phyloP scores from a whole-genome alignment of 2,113 vertebrate species.

The Grallaria varia region DNA sequence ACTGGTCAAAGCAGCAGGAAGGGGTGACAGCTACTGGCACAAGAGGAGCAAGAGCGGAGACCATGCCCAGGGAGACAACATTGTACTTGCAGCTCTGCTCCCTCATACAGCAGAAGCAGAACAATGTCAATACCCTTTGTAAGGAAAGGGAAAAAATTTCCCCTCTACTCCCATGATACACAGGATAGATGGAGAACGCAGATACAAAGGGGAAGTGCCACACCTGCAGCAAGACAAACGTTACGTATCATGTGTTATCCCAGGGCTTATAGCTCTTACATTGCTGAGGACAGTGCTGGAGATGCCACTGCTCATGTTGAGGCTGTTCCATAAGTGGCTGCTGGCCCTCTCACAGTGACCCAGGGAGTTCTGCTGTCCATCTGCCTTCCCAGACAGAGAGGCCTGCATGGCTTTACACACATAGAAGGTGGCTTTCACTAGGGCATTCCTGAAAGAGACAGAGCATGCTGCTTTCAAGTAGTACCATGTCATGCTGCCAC shows the following conservation, averaged over 20 bases:
- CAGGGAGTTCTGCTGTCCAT: slow-evolving; percentile 80
- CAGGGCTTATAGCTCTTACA: slow-evolving; percentile 63
- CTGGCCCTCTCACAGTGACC: slow-evolving; percentile 90
- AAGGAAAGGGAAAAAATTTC: background rate
- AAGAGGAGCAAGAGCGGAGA: background rate
- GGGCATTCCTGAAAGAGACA: slow-evolving; percentile 80
- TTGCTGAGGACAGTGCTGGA: slow-evolving; percentile 82
- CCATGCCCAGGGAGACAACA: rapidly evolving
- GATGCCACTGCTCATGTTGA: slow-evolving; percentile 76
- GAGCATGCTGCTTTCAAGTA: background rate
- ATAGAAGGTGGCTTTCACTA: slow-evolving; percentile 87
- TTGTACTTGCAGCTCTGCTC: background rate
- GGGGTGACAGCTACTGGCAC: background rate
- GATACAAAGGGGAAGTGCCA: background rate
- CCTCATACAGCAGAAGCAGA: background rate
- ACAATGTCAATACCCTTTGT: background rate
- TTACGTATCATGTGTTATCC: background rate
- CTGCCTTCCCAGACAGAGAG: slow-evolving; percentile 85
- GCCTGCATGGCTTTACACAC: slow-evolving; percentile 90
- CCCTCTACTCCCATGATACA: background rate
- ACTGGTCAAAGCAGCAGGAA: background rate
- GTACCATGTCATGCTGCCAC: background rate
- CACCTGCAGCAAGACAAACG: background rate
- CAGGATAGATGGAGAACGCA: background rate
- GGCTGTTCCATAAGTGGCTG: slow-evolving; percentile 85